Conservation (phyloP, 1,140 invertebrate species). For the Nasonia giraulti region DNA sequence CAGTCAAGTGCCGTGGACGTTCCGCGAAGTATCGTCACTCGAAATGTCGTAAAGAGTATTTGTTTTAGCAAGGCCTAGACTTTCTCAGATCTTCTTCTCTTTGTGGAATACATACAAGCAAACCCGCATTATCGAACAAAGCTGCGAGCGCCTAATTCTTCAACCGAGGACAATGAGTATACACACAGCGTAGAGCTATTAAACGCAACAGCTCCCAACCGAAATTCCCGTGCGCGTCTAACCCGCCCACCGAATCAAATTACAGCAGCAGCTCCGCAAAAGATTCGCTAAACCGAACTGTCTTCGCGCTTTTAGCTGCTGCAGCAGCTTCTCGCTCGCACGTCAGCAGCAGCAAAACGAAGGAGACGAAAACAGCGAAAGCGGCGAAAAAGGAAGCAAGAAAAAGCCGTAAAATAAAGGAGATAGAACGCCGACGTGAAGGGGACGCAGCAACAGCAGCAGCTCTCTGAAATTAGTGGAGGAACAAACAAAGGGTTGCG, state of each 20-base stretch:
- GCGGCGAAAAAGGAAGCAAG: slow-evolving; percentile 30
- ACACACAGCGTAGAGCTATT: background rate
- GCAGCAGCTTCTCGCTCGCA: background rate
- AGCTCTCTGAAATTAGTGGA: slow-evolving; percentile 57
- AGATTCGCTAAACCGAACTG: slow-evolving; percentile 20
- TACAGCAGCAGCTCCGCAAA: background rate
- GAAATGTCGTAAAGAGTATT: background rate
- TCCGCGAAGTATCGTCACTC: background rate
- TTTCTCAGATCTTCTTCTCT: background rate
- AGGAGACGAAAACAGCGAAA: background rate
- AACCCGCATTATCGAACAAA: slow-evolving; percentile 1
- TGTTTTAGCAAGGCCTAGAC: background rate
- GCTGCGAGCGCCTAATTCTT: too few relatives aligned
- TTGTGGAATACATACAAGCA: background rate
- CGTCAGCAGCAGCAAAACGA: slow-evolving; percentile 24
- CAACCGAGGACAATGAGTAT: too few relatives aligned
- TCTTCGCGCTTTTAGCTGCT: slow-evolving; percentile 27
- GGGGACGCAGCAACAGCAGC: background rate
- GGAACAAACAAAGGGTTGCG: slow-evolving; percentile 56
- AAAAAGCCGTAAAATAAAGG: slow-evolving; percentile 39
- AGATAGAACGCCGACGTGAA: slow-evolving; percentile 30
- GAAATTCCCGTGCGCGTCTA: slow-evolving; percentile 6
- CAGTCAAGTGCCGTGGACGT: background rate
- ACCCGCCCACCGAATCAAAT: slow-evolving; percentile 41
- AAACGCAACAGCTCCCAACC: background rate